These are phyloP conservation scores for Liposcelis brunnea DNA, from an alignment of 2,888 invertebrate genomes.

Conservation along the genomic window DNA sequence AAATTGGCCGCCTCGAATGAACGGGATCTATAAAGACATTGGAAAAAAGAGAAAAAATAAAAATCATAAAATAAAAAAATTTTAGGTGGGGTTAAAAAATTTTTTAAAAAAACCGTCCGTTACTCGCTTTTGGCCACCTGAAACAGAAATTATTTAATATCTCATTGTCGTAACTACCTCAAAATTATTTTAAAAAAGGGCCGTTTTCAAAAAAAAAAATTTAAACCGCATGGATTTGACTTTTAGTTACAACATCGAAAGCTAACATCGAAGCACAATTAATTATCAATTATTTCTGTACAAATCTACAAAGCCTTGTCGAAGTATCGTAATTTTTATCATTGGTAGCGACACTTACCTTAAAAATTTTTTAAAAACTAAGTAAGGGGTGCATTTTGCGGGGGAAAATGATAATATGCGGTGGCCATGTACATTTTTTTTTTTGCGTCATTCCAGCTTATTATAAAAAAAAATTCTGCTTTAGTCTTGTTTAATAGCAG, in stretches of 20 bases:
- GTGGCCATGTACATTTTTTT: too few relatives aligned
- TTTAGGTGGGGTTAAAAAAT: not conserved
- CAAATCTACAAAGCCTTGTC: constrained; percentile 2
- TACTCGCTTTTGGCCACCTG: too few relatives aligned
- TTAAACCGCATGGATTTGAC: not conserved
- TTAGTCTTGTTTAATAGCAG: too few relatives aligned
- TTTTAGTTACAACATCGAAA: not conserved
- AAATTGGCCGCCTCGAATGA: not conserved
- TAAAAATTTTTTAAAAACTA: too few relatives aligned
- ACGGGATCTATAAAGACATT: constrained; percentile 7
- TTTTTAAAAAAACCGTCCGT: not conserved
- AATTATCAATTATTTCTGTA: not conserved
- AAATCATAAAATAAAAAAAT: not conserved
- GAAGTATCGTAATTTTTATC: constrained; percentile 1
- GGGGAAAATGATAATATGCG: too few relatives aligned
- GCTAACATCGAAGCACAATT: too few relatives aligned
- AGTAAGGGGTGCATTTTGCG: too few relatives aligned
- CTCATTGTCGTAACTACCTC: too few relatives aligned
- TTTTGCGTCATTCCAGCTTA: too few relatives aligned
- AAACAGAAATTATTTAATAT: too few relatives aligned
- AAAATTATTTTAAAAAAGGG: not conserved
- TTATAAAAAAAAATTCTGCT: too few relatives aligned
- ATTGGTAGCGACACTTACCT: not conserved
- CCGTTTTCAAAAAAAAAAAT: constrained; percentile 2
- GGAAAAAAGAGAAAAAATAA: not conserved